Evolutionary conservation across 2,113 vertebrate species (phyloP).

Genomic region (Cercopithecus mona): DNA sequence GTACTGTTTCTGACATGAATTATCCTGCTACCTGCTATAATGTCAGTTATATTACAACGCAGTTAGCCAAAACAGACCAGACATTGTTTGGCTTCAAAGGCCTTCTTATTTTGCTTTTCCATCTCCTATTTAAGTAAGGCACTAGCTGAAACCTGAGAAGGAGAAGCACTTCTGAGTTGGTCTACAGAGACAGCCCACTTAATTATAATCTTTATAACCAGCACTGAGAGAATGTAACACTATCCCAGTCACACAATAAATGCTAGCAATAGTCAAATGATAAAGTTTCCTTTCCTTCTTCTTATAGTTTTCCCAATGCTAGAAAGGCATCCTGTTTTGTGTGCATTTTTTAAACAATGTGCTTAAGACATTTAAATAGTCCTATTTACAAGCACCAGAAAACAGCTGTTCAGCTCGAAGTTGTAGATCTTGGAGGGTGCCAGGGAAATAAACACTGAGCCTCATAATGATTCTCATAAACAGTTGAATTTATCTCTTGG

Average conservation of each 20-base stretch:
- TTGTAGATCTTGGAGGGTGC: conserved; percentile 47
- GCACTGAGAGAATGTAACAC: conserved; percentile 73
- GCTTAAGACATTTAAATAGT: conserved; percentile 56
- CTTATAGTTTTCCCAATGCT: conserved; percentile 19
- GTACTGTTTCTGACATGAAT: conserved; percentile 41
- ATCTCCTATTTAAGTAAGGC: conserved; percentile 43
- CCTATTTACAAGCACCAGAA: conserved; percentile 55
- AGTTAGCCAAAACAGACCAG: conserved; percentile 60
- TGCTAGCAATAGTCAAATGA: conserved; percentile 66
- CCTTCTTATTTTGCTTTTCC: conserved; percentile 68
- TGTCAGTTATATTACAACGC: conserved; percentile 59
- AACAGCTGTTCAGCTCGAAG: conserved; percentile 54
- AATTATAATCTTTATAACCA: conserved; percentile 75
- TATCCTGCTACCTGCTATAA: conserved; percentile 39
- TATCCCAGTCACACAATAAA: conserved; percentile 72
- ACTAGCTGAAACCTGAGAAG: conserved; percentile 75
- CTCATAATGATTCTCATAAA: conserved; percentile 62
- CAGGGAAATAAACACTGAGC: conserved; percentile 60
- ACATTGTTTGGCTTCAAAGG: conserved; percentile 73
- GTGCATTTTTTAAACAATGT: conserved; percentile 54
- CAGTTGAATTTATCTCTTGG: conserved; percentile 69
- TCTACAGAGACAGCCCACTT: conserved; percentile 59
- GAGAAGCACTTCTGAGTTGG: conserved; percentile 69
- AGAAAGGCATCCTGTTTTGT: conserved; percentile 58
- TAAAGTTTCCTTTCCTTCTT: conserved; percentile 75